phyloP scores from a whole-genome alignment of 1,140 invertebrate genomes.

The Lanistes nyassanus region DNA sequence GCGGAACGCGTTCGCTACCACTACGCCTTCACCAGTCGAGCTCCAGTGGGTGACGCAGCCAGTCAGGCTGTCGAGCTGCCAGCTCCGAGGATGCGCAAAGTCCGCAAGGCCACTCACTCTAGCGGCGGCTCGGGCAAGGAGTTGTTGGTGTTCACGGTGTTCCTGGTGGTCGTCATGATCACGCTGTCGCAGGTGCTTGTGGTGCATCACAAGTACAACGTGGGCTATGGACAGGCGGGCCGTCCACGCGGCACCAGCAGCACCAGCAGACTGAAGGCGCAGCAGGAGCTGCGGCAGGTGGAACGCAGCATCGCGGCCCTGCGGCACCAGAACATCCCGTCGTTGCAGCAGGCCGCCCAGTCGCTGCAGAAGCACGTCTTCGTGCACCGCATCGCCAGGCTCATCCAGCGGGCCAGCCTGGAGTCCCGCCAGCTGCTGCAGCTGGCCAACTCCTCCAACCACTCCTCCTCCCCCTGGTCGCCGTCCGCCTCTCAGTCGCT shows the following conservation, averaged over 20 bases:
- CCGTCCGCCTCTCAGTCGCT: background rate
- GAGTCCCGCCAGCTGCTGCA: conserved; percentile 9
- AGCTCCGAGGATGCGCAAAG: background rate
- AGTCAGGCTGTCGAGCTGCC: background rate
- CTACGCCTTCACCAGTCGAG: conserved; percentile 19
- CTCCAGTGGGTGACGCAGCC: background rate
- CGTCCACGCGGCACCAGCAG: conserved; percentile 4
- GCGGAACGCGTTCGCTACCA: background rate
- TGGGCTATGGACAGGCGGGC: conserved; percentile 18
- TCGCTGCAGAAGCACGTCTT: conserved; percentile 29
- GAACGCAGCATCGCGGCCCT: conserved; percentile 31
- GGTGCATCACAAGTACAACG: conserved; percentile 37
- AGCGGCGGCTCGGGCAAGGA: conserved; percentile 18
- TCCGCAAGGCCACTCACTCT: background rate
- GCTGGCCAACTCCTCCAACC: background rate
- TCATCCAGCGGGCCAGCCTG: conserved; percentile 23
- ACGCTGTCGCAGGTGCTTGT: conserved; percentile 39
- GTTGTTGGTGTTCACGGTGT: conserved; percentile 27
- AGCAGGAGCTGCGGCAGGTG: conserved; percentile 27
- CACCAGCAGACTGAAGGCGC: conserved; percentile 11
- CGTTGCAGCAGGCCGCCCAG: conserved; percentile 20
- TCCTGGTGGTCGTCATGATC: conserved; percentile 31
- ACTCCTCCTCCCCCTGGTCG: background rate
- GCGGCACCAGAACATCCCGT: conserved; percentile 23
- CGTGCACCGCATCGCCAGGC: conserved; percentile 15